Evolutionary conservation across 2,888 invertebrate genomes (phyloP).

Genomic region (Drosophila neutralis): DNA sequence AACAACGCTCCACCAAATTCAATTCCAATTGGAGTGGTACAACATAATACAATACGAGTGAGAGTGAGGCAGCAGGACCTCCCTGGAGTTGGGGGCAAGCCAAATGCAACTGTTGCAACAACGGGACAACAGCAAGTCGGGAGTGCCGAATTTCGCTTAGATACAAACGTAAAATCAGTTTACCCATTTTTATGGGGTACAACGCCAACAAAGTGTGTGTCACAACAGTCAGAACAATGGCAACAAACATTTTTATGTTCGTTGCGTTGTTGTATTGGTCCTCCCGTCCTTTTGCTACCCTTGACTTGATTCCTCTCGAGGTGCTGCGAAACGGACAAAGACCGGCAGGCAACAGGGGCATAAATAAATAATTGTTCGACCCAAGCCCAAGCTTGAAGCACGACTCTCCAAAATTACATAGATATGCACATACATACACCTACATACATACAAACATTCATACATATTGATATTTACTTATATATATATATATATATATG

Average conservation of each 20-base stretch:
- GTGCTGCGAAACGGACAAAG: slow-evolving; percentile 16
- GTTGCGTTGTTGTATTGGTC: not conserved
- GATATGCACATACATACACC: not conserved
- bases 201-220: not conserved
- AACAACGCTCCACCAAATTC: slow-evolving; percentile 29
- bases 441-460: slow-evolving; percentile 1
- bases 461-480: not conserved
- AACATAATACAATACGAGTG: not conserved
- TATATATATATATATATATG: not conserved
- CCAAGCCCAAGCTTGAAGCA: not conserved
- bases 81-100: not conserved
- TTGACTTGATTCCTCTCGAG: not conserved
- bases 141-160: not conserved
- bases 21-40: not conserved
- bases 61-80: too few relatives aligned
- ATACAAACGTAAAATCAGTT: not conserved
- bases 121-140: not conserved
- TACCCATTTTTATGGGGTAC: not conserved
- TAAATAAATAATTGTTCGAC: slow-evolving; percentile 52
- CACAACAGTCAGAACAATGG: slow-evolving; percentile 15
- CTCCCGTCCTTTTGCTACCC: not conserved
- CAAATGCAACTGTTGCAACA: slow-evolving; percentile 27
- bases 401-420: not conserved
- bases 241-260: slow-evolving; percentile 13
- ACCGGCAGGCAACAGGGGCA: slow-evolving; percentile 22